phyloP scores from a whole-genome alignment of 2,797 vertebrate species.

The Sorex maritimensis region DNA sequence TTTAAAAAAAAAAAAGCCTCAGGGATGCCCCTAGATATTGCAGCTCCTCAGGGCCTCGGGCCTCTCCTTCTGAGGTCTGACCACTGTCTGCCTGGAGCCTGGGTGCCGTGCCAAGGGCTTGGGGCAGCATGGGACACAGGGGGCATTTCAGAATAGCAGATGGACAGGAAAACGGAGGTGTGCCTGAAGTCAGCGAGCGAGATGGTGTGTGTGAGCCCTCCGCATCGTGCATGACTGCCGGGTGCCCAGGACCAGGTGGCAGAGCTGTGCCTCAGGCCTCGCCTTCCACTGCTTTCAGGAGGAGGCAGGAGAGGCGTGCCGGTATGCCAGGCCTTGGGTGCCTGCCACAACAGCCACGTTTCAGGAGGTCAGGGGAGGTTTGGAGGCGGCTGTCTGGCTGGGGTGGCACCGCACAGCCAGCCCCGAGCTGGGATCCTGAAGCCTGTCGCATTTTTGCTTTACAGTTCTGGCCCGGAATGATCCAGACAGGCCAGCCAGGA shows the following conservation, averaged over 20 bases:
- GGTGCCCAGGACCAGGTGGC: not conserved
- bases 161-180: not conserved
- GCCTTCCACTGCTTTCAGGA: not conserved
- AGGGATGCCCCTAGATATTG: no score
- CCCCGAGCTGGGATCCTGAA: slow-evolving; percentile 48
- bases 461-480: slow-evolving; percentile 99
- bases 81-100: not conserved
- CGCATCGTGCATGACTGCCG: no score
- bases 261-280: not conserved
- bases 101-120: not conserved
- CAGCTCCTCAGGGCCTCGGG: not conserved
- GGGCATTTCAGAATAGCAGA: not conserved
- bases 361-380: not conserved
- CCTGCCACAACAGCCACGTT: not conserved
- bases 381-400: not conserved
- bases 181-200: no score
- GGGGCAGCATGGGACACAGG: not conserved
- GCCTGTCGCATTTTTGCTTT: slow-evolving; percentile 88
- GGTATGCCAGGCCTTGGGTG: not conserved
- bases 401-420: rapidly evolving
- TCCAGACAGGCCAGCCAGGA: slow-evolving; percentile 98
- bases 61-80: not conserved
- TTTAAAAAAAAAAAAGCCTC: not conserved
- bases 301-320: not conserved
- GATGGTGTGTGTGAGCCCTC: not conserved